phyloP scores from a whole-genome alignment of 2,888 invertebrate genomes.

The Gymnosoma rotundatum region DNA sequence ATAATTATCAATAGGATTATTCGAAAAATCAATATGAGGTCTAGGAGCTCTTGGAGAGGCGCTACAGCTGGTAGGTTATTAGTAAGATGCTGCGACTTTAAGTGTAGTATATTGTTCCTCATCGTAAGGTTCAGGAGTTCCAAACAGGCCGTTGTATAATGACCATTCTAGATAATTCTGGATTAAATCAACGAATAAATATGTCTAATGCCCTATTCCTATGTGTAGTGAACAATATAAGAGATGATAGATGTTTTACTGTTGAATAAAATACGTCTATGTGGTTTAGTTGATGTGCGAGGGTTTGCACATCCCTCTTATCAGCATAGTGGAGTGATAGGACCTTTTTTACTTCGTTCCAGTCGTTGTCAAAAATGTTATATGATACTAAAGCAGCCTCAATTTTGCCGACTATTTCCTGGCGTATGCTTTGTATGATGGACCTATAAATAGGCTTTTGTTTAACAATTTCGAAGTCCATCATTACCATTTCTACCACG shows the following conservation, averaged over 20 bases:
- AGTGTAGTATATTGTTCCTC: background rate
- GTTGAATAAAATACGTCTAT: slow-evolving; percentile 33
- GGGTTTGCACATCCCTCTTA: slow-evolving; percentile 66
- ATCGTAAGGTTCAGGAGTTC: background rate
- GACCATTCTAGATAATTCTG: background rate
- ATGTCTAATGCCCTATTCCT: background rate
- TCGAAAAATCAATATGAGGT: too few species aligned
- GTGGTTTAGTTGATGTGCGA: slow-evolving; percentile 68
- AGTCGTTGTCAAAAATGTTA: background rate
- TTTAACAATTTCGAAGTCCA: slow-evolving; percentile 1
- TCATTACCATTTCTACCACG: background rate
- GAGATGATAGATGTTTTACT: background rate
- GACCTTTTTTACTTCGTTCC: slow-evolving; percentile 8
- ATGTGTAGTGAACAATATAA: background rate
- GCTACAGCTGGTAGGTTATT: too few species aligned
- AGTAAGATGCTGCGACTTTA: too few species aligned
- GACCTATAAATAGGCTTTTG: background rate
- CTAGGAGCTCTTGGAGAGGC: too few species aligned
- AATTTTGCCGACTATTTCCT: background rate
- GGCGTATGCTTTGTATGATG: background rate
- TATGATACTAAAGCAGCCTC: background rate
- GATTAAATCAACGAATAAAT: background rate
- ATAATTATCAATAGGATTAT: too few species aligned
- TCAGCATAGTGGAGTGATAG: background rate
- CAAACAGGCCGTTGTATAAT: background rate